Evolutionary conservation across 1,140 invertebrate species (phyloP).

Genomic region (Diorhabda sublineata): DNA sequence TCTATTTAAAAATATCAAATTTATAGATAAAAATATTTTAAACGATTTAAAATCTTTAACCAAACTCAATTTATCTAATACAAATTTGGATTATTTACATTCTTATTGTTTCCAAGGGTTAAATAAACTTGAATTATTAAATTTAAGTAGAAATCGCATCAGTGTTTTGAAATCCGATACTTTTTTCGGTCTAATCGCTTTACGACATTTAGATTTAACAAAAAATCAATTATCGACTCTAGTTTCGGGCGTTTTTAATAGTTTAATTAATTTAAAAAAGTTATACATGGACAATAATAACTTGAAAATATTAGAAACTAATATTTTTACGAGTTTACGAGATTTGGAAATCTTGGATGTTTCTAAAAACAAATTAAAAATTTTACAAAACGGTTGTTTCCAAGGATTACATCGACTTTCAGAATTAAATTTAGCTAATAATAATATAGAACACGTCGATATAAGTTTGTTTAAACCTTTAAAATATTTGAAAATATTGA

Average conservation of each 20-base stretch:
- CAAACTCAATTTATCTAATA: constrained; percentile 6
- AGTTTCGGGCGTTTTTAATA: not conserved
- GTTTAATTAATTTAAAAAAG: not conserved
- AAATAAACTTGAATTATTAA: not conserved
- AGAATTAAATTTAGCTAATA: not conserved
- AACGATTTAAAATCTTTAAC: constrained; percentile 1
- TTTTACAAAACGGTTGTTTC: not conserved
- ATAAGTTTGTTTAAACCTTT: not conserved
- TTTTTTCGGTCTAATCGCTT: not conserved
- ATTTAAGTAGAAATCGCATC: not conserved
- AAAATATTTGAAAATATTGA: not conserved
- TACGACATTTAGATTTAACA: not conserved
- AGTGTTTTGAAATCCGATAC: not conserved
- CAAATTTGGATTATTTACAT: not conserved
- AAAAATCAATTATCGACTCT: not conserved
- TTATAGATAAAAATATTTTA: constrained; percentile 2
- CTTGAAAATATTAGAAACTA: not conserved
- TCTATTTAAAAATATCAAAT: constrained; percentile 6
- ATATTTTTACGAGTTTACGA: not conserved
- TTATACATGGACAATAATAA: not conserved
- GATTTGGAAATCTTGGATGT: not conserved
- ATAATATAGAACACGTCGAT: not conserved
- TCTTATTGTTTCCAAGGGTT: not conserved
- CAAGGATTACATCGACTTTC: not conserved
- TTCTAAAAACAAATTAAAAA: not conserved